Evolutionary conservation across 1,140 invertebrate species (phyloP).

Genomic region (Bathynomus jamesi): DNA sequence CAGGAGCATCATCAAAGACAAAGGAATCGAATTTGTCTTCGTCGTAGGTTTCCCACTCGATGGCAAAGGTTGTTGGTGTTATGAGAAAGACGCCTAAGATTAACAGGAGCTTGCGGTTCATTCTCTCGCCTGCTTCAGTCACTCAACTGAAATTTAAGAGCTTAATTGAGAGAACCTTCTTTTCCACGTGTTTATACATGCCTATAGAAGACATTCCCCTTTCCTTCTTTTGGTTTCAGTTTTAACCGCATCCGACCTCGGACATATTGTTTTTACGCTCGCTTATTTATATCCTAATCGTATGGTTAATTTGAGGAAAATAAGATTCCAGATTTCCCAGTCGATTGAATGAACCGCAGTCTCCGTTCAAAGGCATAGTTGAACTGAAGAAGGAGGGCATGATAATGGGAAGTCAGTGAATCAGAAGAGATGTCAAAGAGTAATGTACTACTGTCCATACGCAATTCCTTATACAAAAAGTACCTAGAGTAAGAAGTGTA

Average conservation of each 20-base stretch:
- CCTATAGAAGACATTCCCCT: no score
- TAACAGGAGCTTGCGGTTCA: constrained; percentile 37
- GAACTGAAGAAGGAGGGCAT: no score
- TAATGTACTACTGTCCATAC: background rate
- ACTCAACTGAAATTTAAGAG: background rate
- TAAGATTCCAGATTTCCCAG: background rate
- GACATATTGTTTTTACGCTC: no score
- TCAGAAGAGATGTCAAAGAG: background rate
- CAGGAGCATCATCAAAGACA: background rate
- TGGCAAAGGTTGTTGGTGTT: constrained; percentile 33
- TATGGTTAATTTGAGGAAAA: no score
- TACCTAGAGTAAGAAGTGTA: background rate
- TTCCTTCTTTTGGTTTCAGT: no score
- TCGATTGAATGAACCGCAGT: background rate
- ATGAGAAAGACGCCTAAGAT: constrained; percentile 35
- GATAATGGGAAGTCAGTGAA: no score
- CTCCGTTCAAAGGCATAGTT: background rate
- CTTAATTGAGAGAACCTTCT: no score
- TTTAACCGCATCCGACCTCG: no score
- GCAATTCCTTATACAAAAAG: background rate
- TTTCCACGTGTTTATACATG: no score
- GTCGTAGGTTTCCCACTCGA: background rate
- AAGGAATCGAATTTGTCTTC: background rate
- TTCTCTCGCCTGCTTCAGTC: constrained; percentile 4
- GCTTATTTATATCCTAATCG: no score